Evolutionary conservation across 1,140 invertebrate genomes (phyloP), one percentile per base, ranked within the genome.

Genomic region (Ips typographus): DNA sequence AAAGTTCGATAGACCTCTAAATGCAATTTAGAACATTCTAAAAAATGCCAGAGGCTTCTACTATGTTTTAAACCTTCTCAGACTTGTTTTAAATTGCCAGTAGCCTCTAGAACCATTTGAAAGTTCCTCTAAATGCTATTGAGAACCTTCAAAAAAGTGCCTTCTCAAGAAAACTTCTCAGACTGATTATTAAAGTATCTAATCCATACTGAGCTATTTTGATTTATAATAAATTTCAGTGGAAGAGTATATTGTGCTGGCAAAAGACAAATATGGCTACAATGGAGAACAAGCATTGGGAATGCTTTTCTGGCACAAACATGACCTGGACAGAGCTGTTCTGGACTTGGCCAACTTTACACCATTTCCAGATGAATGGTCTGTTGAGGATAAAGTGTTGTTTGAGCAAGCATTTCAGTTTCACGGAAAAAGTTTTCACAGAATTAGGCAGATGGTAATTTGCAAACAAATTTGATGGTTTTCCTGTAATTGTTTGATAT

Each of bases 361-460:
- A 64, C 96, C 96, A 2, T 96, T 96, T 77, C 96, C 96, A 39
- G 96, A 98, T 84, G 96, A 99, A 77, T 99, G 96, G 96, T 95
- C 95, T 8, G 92, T 95, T 2, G 96, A 98, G 82, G 96, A 99
- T 78, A 98, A 98, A 86, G 94, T 98, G 55, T 82, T 98, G 36
- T 99, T 99, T 85, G 96, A 98, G 80, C 96, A 98, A 81, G 96
- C 96, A 39, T 98, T 97, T 81, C 94, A 96, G 78, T 98, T 98
- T 81, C 95, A 98, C 85, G 96, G 96, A 40, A 99, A 99, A 85
- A 95, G 93, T 82, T 99, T 99, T 84, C 94, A 97, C 80, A 88
- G 95, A 79, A 98, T 99, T 78, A 84, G 94, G 74, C 94, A 98
- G 87, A 98, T 99, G 96, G 95, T 97, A 85, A 85, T 81, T 22